Conservation (phyloP, 2,888 invertebrate species). For the Eueremaeus valkanovi region DNA sequence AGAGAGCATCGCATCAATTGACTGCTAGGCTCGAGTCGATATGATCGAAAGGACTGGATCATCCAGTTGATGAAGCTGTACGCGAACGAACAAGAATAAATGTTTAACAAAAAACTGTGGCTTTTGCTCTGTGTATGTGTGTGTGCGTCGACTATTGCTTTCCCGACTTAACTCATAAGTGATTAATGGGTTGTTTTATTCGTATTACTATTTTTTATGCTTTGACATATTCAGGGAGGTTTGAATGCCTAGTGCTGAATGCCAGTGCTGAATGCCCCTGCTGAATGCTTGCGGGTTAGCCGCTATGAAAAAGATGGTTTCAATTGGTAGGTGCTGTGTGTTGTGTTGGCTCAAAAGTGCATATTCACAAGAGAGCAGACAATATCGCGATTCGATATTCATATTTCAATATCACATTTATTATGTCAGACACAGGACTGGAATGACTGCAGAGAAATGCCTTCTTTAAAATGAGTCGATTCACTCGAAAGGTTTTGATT, state of each 20-base stretch:
- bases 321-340: neutral
- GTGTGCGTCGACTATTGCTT: neutral
- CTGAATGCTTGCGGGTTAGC: slow-evolving; percentile 26
- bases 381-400: neutral
- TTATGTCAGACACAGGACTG: slow-evolving; percentile 32
- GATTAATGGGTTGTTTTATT: slow-evolving; percentile 37
- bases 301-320: neutral
- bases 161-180: slow-evolving; percentile 20
- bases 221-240: slow-evolving; percentile 33
- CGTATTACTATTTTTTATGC: slow-evolving; percentile 24
- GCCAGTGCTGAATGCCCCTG: too few species aligned
- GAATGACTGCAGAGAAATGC: too few species aligned
- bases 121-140: neutral
- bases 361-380: neutral
- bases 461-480: slow-evolving; percentile 32
- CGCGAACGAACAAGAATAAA: neutral
- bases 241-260: too few species aligned
- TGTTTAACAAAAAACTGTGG: neutral
- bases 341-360: slow-evolving; percentile 2
- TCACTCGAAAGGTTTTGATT: slow-evolving; percentile 33
- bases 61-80: slow-evolving; percentile 6
- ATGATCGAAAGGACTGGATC: neutral
- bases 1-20: slow-evolving; percentile 13
- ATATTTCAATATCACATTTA: slow-evolving; percentile 35
- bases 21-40: neutral